Evolutionary conservation across 2,888 invertebrate genomes (phyloP).

Genomic region (Nephrotoma appendiculata): DNA sequence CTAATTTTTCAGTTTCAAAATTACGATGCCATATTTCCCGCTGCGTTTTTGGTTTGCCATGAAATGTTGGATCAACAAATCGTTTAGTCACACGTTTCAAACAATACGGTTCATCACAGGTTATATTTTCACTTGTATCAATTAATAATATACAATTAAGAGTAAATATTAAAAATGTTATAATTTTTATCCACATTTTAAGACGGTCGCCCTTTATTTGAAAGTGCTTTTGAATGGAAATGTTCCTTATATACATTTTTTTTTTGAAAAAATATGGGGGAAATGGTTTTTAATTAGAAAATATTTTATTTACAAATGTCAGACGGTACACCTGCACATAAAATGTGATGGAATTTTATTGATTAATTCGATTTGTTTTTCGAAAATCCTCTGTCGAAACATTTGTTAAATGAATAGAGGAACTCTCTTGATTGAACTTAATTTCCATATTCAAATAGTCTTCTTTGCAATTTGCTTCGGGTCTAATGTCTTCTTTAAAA

Average conservation of each 20-base stretch:
- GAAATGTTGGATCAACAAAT: conserved; percentile 37
- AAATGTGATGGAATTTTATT: neutral
- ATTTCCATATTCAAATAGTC: too few relatives aligned
- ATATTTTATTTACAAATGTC: neutral
- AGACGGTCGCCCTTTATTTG: neutral
- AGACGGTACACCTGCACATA: neutral
- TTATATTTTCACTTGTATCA: neutral
- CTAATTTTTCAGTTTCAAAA: conserved; percentile 31
- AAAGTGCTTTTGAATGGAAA: neutral
- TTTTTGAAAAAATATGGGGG: neutral
- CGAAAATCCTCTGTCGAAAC: too few relatives aligned
- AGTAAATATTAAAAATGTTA: neutral
- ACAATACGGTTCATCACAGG: neutral
- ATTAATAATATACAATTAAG: neutral
- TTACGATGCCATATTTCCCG: conserved; percentile 38
- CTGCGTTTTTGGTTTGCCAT: conserved; percentile 42
- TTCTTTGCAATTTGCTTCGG: too few relatives aligned
- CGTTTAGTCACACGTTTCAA: conserved; percentile 21
- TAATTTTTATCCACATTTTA: neutral
- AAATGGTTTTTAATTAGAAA: neutral
- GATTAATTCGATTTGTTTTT: neutral
- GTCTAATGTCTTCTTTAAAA: too few relatives aligned
- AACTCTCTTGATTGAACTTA: too few relatives aligned
- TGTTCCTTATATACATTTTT: neutral
- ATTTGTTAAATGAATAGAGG: too few relatives aligned